A percentile compares a stretch with the other conserved stretches of the same genome.
phyloP scores from a whole-genome alignment of 2,113 vertebrate genomes.

The Triplophysa tibetana region DNA sequence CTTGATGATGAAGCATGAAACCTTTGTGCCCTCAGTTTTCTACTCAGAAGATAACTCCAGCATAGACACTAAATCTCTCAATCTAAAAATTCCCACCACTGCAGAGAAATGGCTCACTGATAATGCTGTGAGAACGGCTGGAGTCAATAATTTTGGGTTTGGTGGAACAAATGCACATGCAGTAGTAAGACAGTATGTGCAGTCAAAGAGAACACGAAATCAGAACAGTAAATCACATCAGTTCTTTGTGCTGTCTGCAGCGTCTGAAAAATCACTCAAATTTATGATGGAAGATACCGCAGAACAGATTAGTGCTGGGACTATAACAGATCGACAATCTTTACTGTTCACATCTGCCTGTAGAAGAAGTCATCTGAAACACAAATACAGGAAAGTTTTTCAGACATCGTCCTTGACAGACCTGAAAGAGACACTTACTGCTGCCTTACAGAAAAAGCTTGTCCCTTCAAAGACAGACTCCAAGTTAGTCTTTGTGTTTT shows the following conservation, averaged over 20 bases:
- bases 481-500: constrained; percentile 83
- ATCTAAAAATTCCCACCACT: constrained; percentile 69
- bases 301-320: constrained; percentile 63
- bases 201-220: constrained; percentile 42
- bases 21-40: constrained; percentile 82
- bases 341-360: constrained; percentile 82
- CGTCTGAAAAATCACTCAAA: constrained; percentile 74
- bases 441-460: constrained; percentile 28
- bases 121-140: constrained; percentile 72
- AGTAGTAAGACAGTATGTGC: constrained; percentile 72
- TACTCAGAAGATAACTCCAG: constrained; percentile 74
- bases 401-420: constrained; percentile 71
- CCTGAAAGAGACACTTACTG: constrained; percentile 72
- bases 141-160: constrained; percentile 86
- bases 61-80: constrained; percentile 73
- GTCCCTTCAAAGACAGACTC: constrained; percentile 53
- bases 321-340: constrained; percentile 64
- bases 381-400: constrained; percentile 77
- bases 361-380: constrained; percentile 78
- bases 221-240: constrained; percentile 59
- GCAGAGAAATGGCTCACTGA: constrained; percentile 75
- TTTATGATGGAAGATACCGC: constrained; percentile 70
- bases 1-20: constrained; percentile 84
- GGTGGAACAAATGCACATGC: constrained; percentile 83
- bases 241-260: constrained; percentile 79